A percentile compares a stretch with the other conserved stretches of the same genome.
phyloP scores from a whole-genome alignment of 2,888 invertebrate species.

The Clivina fossor region DNA sequence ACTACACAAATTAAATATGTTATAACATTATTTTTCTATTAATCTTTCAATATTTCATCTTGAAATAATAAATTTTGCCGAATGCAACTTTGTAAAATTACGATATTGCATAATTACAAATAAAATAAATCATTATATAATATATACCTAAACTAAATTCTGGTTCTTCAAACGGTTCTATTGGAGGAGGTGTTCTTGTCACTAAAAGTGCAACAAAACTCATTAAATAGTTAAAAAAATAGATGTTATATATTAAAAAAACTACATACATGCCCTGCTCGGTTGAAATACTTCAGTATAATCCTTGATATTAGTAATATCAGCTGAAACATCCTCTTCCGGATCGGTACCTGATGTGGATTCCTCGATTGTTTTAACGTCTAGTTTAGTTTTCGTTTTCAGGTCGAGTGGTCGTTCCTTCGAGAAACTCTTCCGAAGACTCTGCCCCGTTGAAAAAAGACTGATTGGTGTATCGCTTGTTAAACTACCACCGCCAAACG shows the following conservation, averaged over 20 bases:
- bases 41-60: no score
- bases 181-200: slow-evolving; percentile 62
- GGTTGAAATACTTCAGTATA: slow-evolving; percentile 83
- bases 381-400: slow-evolving; percentile 58
- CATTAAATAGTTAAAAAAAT: slow-evolving; percentile 29
- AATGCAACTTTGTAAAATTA: no score
- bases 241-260: slow-evolving; percentile 19
- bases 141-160: no score
- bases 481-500: slow-evolving; percentile 70
- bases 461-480: slow-evolving; percentile 50
- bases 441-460: slow-evolving; percentile 69
- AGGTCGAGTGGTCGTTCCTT: slow-evolving; percentile 69
- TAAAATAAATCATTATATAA: no score
- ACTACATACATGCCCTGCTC: slow-evolving; percentile 70
- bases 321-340: slow-evolving; percentile 71
- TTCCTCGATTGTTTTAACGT: slow-evolving; percentile 76
- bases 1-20: no score
- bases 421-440: slow-evolving; percentile 77
- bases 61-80: no score
- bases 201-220: slow-evolving; percentile 50
- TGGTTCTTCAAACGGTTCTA: slow-evolving; percentile 58
- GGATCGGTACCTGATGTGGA: slow-evolving; percentile 77
- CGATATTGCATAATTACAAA: no score
- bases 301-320: slow-evolving; percentile 76
- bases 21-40: no score